phyloP scores from a whole-genome alignment of 2,113 vertebrate genomes.

The Malurus elegans region DNA sequence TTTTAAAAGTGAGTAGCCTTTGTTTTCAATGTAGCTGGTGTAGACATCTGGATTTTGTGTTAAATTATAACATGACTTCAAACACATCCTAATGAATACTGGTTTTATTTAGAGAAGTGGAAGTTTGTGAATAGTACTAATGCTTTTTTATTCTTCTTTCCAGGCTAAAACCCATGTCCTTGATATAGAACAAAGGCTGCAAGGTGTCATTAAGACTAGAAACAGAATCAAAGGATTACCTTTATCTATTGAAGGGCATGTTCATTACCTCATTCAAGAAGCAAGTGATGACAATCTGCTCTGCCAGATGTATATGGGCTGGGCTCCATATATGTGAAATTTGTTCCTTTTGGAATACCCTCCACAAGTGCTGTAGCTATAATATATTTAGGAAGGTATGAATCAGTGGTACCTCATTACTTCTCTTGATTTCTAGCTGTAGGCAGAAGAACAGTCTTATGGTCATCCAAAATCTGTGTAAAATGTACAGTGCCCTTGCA shows the following conservation, averaged over 20 bases:
- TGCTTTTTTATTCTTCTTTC: neutral
- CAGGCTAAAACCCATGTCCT: constrained; percentile 97
- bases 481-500: neutral
- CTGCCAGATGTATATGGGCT: constrained; percentile 97
- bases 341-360: neutral
- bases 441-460: neutral
- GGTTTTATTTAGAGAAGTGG: neutral
- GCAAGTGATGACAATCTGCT: constrained; percentile 91
- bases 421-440: neutral
- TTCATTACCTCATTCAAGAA: constrained; percentile 97
- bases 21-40: neutral
- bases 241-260: constrained; percentile 95
- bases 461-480: neutral
- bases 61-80: neutral
- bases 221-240: constrained; percentile 95
- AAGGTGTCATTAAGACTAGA: constrained; percentile 94
- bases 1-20: neutral
- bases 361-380: neutral
- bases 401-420: neutral
- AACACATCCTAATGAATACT: neutral
- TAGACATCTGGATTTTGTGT: neutral
- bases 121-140: neutral
- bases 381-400: neutral
- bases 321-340: constrained; percentile 92
- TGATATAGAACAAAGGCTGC: constrained; percentile 93